These are phyloP conservation scores for Meteorus sp. DNA, from an alignment of 1,140 invertebrate species.

Conservation along the genomic window DNA sequence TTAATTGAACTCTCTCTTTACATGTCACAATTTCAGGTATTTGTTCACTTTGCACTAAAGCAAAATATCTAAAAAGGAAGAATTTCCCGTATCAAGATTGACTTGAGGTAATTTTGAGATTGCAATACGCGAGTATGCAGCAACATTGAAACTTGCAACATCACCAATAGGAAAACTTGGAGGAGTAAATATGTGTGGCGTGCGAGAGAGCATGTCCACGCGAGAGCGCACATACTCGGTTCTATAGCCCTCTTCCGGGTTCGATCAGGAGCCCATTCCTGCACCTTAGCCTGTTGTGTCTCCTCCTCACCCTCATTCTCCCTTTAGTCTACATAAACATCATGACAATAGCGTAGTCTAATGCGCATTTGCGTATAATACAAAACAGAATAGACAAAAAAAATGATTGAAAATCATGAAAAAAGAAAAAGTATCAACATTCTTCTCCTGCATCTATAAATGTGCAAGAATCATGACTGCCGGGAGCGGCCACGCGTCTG, in stretches of 20 bases:
- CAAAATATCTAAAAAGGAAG: too few relatives aligned
- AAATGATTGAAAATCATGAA: too few relatives aligned
- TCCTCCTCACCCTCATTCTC: not conserved
- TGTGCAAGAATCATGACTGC: conserved; percentile 6
- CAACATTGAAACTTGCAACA: too few relatives aligned
- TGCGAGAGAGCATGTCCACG: conserved; percentile 25
- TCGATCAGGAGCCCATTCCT: conserved; percentile 15
- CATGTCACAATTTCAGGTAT: too few relatives aligned
- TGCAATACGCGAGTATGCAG: not conserved
- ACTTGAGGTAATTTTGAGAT: conserved; percentile 1
- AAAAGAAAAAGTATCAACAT: not conserved
- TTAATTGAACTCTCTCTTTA: too few relatives aligned
- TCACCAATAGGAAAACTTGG: not conserved
- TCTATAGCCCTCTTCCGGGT: conserved; percentile 24
- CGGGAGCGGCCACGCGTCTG: conserved; percentile 21
- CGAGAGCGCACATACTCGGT: not conserved
- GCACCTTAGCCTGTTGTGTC: not conserved
- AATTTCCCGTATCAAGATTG: too few relatives aligned
- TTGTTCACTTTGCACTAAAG: not conserved
- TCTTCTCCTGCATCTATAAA: not conserved
- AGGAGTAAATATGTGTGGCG: conserved; percentile 18
- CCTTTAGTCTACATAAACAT: too few relatives aligned
- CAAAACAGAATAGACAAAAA: too few relatives aligned
- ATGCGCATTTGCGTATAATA: not conserved
- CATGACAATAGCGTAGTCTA: too few relatives aligned